These are phyloP conservation scores for Rambutsinella grinnellia DNA, from an alignment of 2,888 invertebrate species.

Conservation along the genomic window DNA sequence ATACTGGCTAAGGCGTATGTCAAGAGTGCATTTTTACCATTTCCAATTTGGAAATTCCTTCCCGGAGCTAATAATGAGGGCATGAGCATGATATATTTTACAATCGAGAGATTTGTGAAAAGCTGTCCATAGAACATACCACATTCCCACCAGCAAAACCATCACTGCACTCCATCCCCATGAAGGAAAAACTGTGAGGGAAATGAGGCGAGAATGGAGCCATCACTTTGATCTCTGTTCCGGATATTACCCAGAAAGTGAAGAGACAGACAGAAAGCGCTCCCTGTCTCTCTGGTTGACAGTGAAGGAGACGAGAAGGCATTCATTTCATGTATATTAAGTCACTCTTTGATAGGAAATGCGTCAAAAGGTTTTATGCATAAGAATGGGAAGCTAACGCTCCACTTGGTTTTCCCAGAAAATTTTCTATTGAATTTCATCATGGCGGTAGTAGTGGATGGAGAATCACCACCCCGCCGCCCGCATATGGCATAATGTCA, in stretches of 20 bases:
- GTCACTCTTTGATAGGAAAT: neutral
- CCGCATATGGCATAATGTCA: slow-evolving; percentile 42
- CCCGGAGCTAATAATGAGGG: neutral
- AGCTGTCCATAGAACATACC: neutral
- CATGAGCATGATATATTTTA: neutral
- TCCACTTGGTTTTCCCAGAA: slow-evolving; percentile 35
- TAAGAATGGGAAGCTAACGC: neutral
- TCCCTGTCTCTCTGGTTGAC: neutral
- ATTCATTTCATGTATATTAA: neutral
- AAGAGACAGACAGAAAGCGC: slow-evolving; percentile 18
- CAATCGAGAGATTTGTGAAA: no score
- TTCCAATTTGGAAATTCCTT: no score
- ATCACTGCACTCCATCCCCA: neutral
- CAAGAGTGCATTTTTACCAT: no score
- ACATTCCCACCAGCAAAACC: neutral
- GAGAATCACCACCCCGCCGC: neutral
- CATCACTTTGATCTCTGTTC: slow-evolving; percentile 53
- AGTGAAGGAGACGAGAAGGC: neutral
- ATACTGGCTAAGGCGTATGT: no score
- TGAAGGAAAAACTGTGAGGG: slow-evolving; percentile 23
- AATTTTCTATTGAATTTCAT: slow-evolving; percentile 24
- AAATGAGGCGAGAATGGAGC: slow-evolving; percentile 51
- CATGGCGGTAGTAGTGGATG: neutral
- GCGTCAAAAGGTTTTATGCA: neutral
- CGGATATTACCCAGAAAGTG: slow-evolving; percentile 37